Evolutionary conservation across 2,797 vertebrate species (phyloP).

Genomic region (Chaenodraco wilsoni): DNA sequence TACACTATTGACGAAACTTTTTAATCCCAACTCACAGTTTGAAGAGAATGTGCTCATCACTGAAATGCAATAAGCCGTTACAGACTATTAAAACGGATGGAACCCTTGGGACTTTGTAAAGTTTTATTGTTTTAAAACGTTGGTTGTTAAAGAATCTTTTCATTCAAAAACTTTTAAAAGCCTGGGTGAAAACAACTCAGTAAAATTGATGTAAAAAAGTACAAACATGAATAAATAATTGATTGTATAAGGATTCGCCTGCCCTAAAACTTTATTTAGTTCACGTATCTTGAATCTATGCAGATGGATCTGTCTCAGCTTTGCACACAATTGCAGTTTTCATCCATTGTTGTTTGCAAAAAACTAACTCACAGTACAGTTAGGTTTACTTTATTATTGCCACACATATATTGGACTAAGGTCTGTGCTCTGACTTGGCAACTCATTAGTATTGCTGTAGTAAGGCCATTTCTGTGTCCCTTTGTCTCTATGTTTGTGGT

Average conservation of each 20-base stretch:
- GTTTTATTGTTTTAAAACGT: conserved; percentile 28
- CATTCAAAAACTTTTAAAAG: conserved; percentile 19
- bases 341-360: not conserved
- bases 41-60: conserved; percentile 37
- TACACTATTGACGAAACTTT: conserved; percentile 62
- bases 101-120: not conserved
- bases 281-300: not conserved
- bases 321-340: not conserved
- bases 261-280: not conserved
- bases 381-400: not conserved
- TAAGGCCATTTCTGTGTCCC: not conserved
- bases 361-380: not conserved
- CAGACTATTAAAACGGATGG: not conserved
- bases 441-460: not conserved
- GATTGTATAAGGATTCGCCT: not conserved
- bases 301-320: not conserved
- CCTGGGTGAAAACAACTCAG: not conserved
- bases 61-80: conserved; percentile 41
- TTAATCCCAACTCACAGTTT: conserved; percentile 47
- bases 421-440: not conserved
- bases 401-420: conserved; percentile 4
- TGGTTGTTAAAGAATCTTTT: conserved; percentile 17
- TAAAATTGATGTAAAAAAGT: not conserved
- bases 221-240: conserved; percentile 1
- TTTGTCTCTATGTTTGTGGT: not conserved